Conservation (phyloP, 1,140 invertebrate genomes). For the Drosophila equinoxialis region DNA sequence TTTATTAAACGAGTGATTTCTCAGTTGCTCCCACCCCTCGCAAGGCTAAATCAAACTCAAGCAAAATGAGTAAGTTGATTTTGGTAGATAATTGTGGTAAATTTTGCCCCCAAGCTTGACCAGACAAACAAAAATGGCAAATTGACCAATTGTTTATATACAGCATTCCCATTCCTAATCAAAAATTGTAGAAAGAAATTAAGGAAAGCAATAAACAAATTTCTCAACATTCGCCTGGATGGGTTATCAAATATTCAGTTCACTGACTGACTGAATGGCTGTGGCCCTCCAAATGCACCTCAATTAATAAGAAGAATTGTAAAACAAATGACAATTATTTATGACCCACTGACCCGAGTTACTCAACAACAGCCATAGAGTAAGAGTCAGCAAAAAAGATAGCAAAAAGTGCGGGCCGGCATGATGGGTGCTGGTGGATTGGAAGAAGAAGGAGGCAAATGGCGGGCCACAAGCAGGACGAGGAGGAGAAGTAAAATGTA, state of each 20-base stretch:
- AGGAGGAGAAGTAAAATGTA: neutral
- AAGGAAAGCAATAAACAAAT: slow-evolving; percentile 26
- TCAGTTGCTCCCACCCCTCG: no score
- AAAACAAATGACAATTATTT: slow-evolving; percentile 58
- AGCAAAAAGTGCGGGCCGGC: neutral
- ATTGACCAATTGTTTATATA: neutral
- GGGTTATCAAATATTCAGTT: slow-evolving; percentile 35
- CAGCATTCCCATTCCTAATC: neutral
- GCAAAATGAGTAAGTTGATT: no score
- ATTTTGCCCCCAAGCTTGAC: no score
- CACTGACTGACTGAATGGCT: slow-evolving; percentile 7
- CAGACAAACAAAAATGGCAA: no score
- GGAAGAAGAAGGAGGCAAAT: neutral
- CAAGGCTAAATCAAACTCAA: no score
- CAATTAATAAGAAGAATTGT: slow-evolving; percentile 48
- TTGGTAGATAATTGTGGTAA: no score
- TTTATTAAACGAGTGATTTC: no score
- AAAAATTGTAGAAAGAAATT: slow-evolving; percentile 31
- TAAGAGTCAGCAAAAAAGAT: neutral
- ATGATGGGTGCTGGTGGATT: no score
- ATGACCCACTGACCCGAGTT: slow-evolving; percentile 14
- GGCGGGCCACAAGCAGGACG: no score
- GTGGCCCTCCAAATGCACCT: slow-evolving; percentile 35
- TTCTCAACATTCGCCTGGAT: slow-evolving; percentile 20
- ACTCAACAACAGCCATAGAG: neutral